Conservation (phyloP, 2,797 vertebrate species). For the Liasis olivaceus region DNA sequence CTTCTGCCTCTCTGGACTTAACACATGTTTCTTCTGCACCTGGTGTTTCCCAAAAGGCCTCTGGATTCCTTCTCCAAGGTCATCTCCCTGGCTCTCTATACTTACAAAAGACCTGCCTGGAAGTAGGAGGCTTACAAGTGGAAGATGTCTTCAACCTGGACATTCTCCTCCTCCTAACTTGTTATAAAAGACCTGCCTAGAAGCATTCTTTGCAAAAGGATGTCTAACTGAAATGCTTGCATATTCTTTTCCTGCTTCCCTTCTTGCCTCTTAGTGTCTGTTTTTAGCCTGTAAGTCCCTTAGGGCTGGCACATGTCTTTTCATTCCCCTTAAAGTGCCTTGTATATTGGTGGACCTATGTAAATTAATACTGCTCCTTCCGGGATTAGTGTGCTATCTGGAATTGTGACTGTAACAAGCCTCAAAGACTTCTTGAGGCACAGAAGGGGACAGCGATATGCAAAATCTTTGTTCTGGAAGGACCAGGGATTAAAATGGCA, state of each 20-base stretch:
- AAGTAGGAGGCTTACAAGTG: not conserved
- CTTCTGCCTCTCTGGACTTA: not conserved
- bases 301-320: not conserved
- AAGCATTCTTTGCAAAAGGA: not conserved
- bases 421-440: not conserved
- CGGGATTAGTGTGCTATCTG: not conserved
- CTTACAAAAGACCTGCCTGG: not conserved
- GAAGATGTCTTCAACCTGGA: not conserved
- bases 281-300: not conserved
- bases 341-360: not conserved
- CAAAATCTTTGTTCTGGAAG: not conserved
- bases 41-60: not conserved
- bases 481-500: not conserved
- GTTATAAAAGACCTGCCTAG: not conserved
- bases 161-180: not conserved
- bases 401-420: not conserved
- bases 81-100: not conserved
- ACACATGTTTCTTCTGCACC: not conserved
- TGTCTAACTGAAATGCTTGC: not conserved
- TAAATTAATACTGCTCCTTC: not conserved
- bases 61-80: not conserved
- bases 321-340: not conserved
- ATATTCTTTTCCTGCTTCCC: not conserved
- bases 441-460: not conserved
- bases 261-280: not conserved